Conservation (phyloP, 2,888 invertebrate species). For the Coelinius sp. region DNA sequence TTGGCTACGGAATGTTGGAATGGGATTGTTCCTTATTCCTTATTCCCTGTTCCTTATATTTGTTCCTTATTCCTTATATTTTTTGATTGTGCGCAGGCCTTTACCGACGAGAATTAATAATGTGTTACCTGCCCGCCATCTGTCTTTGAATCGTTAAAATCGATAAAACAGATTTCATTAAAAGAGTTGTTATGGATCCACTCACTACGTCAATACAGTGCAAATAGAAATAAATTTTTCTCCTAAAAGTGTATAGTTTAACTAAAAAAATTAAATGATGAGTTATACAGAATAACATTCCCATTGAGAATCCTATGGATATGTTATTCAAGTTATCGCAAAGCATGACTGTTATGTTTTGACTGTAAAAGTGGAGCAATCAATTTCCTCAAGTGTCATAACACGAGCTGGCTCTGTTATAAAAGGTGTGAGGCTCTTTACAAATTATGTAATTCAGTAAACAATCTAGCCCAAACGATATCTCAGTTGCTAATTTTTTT, state of each 20-base stretch:
- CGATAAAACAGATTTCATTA: not conserved
- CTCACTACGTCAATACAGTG: not conserved
- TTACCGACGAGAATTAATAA: not conserved
- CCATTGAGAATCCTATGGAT: not conserved
- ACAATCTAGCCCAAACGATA: not conserved
- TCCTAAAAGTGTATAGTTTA: not conserved
- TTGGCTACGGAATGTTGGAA: too few relatives aligned
- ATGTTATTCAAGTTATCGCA: not conserved
- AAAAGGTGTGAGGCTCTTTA: not conserved
- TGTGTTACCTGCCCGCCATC: too few relatives aligned
- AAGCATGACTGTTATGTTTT: not conserved
- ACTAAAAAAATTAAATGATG: not conserved
- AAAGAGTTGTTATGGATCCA: not conserved
- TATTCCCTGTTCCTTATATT: too few relatives aligned
- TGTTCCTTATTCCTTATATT: too few relatives aligned
- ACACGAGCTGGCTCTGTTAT: not conserved
- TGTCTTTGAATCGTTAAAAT: not conserved
- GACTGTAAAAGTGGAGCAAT: not conserved
- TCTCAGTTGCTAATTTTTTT: not conserved
- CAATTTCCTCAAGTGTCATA: not conserved
- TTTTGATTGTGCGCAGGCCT: too few relatives aligned
- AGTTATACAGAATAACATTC: not conserved
- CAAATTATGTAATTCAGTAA: not conserved
- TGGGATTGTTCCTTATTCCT: too few relatives aligned
- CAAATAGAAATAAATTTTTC: not conserved